Conservation (phyloP, 2,888 invertebrate genomes). For the Lepidocyrtoides sp. region DNA sequence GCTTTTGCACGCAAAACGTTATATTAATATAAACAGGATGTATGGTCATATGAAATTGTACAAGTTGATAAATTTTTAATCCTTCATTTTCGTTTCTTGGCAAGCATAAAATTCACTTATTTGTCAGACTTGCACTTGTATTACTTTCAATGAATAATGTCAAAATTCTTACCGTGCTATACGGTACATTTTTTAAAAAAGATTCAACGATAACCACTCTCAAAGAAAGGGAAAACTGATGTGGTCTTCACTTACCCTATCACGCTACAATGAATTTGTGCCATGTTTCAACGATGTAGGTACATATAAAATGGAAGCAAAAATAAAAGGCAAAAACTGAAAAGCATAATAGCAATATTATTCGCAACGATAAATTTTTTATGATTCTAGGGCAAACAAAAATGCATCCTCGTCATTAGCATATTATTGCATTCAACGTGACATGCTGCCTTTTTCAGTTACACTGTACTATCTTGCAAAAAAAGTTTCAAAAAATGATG, state of each 20-base stretch:
- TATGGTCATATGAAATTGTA: neutral
- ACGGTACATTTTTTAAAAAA: neutral
- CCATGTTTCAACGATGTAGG: slow-evolving; percentile 12
- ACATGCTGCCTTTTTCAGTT: neutral
- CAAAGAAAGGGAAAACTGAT: slow-evolving; percentile 49
- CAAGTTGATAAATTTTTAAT: neutral
- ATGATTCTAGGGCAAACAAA: slow-evolving; percentile 50
- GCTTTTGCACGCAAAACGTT: neutral
- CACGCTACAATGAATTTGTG: slow-evolving; percentile 68
- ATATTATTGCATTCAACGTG: no score
- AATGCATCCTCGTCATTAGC: slow-evolving; percentile 14
- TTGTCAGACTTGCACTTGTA: slow-evolving; percentile 18
- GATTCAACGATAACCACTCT: slow-evolving; percentile 3
- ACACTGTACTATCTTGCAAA: neutral
- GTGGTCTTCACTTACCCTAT: slow-evolving; percentile 66
- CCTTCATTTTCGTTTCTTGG: slow-evolving; percentile 26
- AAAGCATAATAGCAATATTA: neutral
- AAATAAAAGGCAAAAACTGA: slow-evolving; percentile 11
- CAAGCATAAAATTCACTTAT: neutral
- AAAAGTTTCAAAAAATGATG: neutral
- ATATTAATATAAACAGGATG: neutral
- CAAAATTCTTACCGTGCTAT: neutral
- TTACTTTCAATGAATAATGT: neutral
- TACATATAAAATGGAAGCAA: slow-evolving; percentile 5
- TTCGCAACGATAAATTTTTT: slow-evolving; percentile 25